These are phyloP conservation scores for Setipinna tenuifilis DNA, from an alignment of 2,797 vertebrate species.

Conservation along the genomic window DNA sequence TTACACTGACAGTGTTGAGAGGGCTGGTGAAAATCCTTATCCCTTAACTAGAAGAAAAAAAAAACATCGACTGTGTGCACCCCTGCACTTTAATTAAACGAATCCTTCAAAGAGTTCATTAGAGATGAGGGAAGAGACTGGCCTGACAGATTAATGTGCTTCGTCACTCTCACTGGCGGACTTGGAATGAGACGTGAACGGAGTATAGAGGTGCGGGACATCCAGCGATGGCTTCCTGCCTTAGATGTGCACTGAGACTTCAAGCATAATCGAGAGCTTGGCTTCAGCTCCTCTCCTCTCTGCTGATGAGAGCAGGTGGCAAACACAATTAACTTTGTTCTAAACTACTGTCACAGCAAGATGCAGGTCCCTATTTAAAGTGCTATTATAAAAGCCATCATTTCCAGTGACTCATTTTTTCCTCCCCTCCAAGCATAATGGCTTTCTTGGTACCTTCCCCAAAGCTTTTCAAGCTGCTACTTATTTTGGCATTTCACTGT, in stretches of 20 bases:
- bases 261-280: background rate
- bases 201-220: background rate
- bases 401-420: slow-evolving; percentile 58
- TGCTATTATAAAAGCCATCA: slow-evolving; percentile 71
- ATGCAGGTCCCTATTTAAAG: slow-evolving; percentile 64
- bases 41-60: slow-evolving; percentile 75
- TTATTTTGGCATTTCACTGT: background rate
- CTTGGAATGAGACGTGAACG: background rate
- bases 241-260: background rate
- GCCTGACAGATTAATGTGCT: slow-evolving; percentile 73
- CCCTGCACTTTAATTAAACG: slow-evolving; percentile 76
- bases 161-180: slow-evolving; percentile 67
- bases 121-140: slow-evolving; percentile 61
- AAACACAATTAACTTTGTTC: slow-evolving; percentile 70
- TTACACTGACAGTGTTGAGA: slow-evolving; percentile 66
- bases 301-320: slow-evolving; percentile 65
- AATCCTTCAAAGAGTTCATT: slow-evolving; percentile 83
- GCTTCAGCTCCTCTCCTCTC: slow-evolving; percentile 2
- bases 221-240: background rate
- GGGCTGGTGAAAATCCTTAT: slow-evolving; percentile 63
- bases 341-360: slow-evolving; percentile 58
- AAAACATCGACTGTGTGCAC: slow-evolving; percentile 70
- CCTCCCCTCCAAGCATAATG: slow-evolving; percentile 53
- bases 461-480: slow-evolving; percentile 17
- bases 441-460: slow-evolving; percentile 54